phyloP scores from a whole-genome alignment of 1,140 invertebrate species.

The Halictus rubicundus region DNA sequence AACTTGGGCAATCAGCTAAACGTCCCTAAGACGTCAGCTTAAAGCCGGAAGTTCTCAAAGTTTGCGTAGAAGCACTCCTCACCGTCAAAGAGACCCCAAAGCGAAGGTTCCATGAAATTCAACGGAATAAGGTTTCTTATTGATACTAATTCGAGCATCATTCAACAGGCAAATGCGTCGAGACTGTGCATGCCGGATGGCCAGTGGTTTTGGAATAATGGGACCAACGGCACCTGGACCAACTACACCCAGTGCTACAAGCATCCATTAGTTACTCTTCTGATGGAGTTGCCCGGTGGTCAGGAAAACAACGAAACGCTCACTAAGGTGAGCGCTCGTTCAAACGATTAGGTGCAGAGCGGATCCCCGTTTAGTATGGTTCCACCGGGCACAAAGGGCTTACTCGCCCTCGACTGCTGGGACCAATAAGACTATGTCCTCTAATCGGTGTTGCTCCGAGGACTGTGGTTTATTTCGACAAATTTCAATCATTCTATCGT shows the following conservation, averaged over 20 bases:
- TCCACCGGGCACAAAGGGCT: background rate
- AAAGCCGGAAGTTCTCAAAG: no score
- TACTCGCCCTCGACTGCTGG: background rate
- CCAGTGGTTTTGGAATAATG: slow-evolving; percentile 81
- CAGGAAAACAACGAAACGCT: slow-evolving; percentile 71
- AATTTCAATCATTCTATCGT: no score
- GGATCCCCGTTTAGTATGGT: no score
- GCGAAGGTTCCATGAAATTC: background rate
- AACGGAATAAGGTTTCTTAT: background rate
- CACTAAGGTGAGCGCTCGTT: slow-evolving; percentile 66
- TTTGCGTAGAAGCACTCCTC: no score
- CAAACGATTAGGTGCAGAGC: background rate
- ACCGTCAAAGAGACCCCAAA: no score
- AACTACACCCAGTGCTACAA: slow-evolving; percentile 82
- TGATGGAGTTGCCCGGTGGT: slow-evolving; percentile 71
- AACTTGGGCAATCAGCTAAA: no score
- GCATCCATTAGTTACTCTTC: slow-evolving; percentile 68
- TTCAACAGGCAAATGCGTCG: slow-evolving; percentile 80
- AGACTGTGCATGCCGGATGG: slow-evolving; percentile 82
- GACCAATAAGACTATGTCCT: no score
- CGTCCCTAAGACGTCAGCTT: no score
- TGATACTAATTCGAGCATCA: background rate
- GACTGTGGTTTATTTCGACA: no score
- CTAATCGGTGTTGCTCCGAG: no score
- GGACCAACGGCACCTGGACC: slow-evolving; percentile 80